Conservation (phyloP, 2,113 vertebrate genomes). For the Penelope pileata region DNA sequence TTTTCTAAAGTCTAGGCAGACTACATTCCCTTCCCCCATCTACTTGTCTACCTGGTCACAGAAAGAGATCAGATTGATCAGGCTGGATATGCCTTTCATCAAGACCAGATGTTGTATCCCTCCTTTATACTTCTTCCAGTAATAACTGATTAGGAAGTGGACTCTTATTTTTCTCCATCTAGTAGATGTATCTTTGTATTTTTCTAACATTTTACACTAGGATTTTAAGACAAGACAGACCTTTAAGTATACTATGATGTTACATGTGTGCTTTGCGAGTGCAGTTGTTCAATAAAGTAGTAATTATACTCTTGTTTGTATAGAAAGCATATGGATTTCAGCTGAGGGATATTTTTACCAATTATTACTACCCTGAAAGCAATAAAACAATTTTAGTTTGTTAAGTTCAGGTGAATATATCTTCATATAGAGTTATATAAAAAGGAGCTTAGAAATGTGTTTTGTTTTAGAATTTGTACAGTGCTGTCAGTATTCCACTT, state of each 20-base stretch:
- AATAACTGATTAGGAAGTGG: not conserved
- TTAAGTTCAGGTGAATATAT: not conserved
- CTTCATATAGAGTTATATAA: not conserved
- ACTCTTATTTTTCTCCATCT: not conserved
- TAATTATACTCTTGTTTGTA: not conserved
- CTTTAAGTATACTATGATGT: not conserved
- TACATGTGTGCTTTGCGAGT: not conserved
- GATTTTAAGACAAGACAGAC: not conserved
- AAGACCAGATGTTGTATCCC: not conserved
- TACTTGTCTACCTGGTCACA: too few species aligned
- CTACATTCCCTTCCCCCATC: too few species aligned
- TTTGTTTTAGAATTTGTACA: not conserved
- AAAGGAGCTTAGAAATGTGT: not conserved
- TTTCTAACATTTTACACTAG: not conserved
- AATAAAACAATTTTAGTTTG: not conserved
- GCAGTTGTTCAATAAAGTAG: not conserved
- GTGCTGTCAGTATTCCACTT: not conserved
- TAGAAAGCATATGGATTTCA: not conserved
- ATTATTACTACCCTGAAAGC: not conserved
- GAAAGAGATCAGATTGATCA: too few species aligned
- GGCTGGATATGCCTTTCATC: too few species aligned
- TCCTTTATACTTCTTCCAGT: not conserved
- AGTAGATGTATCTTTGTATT: not conserved
- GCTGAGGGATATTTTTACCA: not conserved
- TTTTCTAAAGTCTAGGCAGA: not conserved